Conservation (phyloP, 2,888 invertebrate genomes). For the Allygus modestus region DNA sequence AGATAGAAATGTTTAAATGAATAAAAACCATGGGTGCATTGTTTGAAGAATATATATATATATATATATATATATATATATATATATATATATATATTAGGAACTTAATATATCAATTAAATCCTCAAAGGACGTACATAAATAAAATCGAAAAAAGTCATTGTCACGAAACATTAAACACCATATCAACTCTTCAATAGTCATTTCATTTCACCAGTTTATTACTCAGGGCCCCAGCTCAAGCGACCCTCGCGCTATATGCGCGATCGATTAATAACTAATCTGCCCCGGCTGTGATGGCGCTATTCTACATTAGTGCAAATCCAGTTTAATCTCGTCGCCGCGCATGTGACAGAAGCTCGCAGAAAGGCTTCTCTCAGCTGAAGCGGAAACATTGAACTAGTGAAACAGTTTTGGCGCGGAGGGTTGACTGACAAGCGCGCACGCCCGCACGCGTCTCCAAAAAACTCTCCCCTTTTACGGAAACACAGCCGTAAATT, state of each 20-base stretch:
- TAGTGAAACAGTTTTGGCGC: slow-evolving; percentile 36
- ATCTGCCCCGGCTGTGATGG: background rate
- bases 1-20: no score
- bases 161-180: no score
- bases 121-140: no score
- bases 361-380: background rate
- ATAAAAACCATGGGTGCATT: no score
- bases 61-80: no score
- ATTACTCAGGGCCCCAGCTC: background rate
- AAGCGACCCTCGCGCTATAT: no score
- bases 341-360: background rate
- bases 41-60: no score
- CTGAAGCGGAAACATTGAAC: slow-evolving; percentile 47
- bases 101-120: no score
- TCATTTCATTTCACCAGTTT: no score
- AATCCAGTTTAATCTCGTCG: slow-evolving; percentile 8
- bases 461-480: slow-evolving; percentile 64
- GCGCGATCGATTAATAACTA: background rate
- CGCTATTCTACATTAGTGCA: background rate
- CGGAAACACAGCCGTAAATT: slow-evolving; percentile 64
- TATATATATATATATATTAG: no score
- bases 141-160: no score
- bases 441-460: slow-evolving; percentile 51
- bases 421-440: slow-evolving; percentile 39
- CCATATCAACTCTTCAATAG: no score